Evolutionary conservation across 2,888 invertebrate species (phyloP), one percentile per base, ranked within the genome.

Genomic region (Eupithecia exiguata): DNA sequence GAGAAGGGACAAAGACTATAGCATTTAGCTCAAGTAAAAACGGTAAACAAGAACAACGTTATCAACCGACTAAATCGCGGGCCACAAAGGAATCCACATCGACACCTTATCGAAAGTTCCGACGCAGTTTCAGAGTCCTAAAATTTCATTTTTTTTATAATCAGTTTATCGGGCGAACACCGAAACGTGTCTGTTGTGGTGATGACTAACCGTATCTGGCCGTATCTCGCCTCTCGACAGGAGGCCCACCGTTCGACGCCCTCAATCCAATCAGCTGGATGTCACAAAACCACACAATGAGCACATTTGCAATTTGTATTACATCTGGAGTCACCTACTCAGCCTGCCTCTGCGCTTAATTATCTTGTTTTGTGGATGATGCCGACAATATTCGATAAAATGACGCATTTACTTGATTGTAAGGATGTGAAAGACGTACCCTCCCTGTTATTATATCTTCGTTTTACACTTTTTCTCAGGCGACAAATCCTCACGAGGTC

Each of bases 341-440:
- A 80, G 76, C 79, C 79, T 73, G 78, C 83, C 79, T 80, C 71
- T 80, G 82, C 71, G 79, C 75, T 72, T 82, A 85, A 86, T 84
- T 84, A 82, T 84, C 82, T 85, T 79, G 83, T 87, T 88, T 84
- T 79, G 82, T 85, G 84, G 84, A 85, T 82, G 84, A 86, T 86
- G 83, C 84, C 82, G 80, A 89, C 87, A 89, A 86, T 92, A 92
- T 92, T 91, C 87, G 87, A 91, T 92, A 93, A 93, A 93, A 94
- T 94, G 93, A 94, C 94, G 94, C 94, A 94, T 94, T 94, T 93
- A 92, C 92, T 89, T 91, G 89, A 93, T 89, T 92, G 88, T 82
- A 91, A 89, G 91, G 90, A 93, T 88, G 88, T 91, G 89, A 92
- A 93, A 93, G 92, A 94, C 94, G 90, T 94, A 95, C 94, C 94